Evolutionary conservation across 1,140 invertebrate genomes (phyloP).

Genomic region (Eupeodes corollae): DNA sequence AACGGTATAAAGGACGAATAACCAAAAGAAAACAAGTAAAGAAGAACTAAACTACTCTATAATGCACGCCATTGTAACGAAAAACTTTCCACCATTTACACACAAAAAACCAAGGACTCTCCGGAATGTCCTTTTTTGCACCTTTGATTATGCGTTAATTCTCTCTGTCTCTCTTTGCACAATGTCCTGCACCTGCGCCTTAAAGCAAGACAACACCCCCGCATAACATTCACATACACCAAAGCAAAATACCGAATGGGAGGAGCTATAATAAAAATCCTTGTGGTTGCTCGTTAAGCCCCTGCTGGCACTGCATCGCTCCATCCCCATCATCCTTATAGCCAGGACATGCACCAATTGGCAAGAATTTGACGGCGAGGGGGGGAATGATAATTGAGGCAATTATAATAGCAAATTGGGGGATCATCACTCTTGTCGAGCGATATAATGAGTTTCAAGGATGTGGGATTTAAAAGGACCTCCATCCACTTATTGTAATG

Average conservation of each 20-base stretch:
- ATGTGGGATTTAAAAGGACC: neutral
- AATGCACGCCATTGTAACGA: neutral
- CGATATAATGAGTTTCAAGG: neutral
- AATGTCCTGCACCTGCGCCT: neutral
- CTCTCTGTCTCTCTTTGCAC: neutral
- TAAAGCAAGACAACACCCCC: too few species aligned
- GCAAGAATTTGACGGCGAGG: too few species aligned
- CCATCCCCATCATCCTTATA: too few species aligned
- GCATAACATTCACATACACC: neutral
- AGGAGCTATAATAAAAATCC: neutral
- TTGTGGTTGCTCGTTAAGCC: neutral
- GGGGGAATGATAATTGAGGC: conserved; percentile 34
- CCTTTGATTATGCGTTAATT: neutral
- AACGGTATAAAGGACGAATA: neutral
- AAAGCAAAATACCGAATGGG: neutral
- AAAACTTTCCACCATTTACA: neutral
- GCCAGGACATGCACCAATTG: too few species aligned
- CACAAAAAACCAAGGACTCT: neutral
- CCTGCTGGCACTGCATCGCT: too few species aligned
- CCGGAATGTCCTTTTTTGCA: neutral
- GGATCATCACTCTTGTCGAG: conserved; percentile 29
- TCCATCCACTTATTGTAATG: too few species aligned
- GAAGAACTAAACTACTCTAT: neutral
- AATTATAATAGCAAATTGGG: conserved; percentile 39
- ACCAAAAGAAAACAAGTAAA: neutral